Evolutionary conservation across 2,797 vertebrate species (phyloP).

Genomic region (Coluber constrictor): DNA sequence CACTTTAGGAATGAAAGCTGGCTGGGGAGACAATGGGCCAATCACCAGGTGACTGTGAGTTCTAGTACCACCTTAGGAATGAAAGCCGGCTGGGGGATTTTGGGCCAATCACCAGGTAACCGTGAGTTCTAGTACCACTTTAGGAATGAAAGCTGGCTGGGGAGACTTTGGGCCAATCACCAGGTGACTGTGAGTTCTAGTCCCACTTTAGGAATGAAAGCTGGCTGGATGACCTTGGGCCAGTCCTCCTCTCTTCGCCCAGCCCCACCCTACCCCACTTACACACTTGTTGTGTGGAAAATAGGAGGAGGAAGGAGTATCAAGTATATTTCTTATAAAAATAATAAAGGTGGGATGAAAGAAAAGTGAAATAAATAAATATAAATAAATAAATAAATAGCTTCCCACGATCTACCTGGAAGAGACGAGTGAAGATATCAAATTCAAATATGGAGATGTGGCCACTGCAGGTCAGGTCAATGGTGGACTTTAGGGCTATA

Average conservation of each 20-base stretch:
- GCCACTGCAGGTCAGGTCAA: slow-evolving; percentile 85
- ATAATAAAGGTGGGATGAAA: not conserved
- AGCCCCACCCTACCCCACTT: not conserved
- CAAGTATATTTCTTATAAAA: not conserved
- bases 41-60: no score
- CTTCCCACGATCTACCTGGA: slow-evolving; percentile 75
- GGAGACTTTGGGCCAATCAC: no score
- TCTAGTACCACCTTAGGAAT: not conserved
- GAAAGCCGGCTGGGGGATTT: not conserved
- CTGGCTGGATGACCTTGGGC: not conserved
- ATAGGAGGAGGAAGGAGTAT: not conserved
- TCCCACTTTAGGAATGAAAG: not conserved
- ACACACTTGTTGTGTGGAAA: not conserved
- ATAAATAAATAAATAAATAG: not conserved
- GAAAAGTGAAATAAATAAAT: not conserved
- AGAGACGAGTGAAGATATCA: slow-evolving; percentile 87
- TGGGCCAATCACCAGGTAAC: no score
- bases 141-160: no score
- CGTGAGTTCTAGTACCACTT: no score
- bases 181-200: no score
- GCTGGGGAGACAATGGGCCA: no score
- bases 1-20: no score
- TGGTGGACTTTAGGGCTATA: slow-evolving; percentile 82
- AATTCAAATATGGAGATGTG: slow-evolving; percentile 88
- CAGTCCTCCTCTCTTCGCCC: not conserved